A percentile compares a stretch with the other conserved stretches of the same genome.
These are phyloP conservation scores for Tor tambroides DNA, from an alignment of 2,113 vertebrate species.

Conservation along the genomic window DNA sequence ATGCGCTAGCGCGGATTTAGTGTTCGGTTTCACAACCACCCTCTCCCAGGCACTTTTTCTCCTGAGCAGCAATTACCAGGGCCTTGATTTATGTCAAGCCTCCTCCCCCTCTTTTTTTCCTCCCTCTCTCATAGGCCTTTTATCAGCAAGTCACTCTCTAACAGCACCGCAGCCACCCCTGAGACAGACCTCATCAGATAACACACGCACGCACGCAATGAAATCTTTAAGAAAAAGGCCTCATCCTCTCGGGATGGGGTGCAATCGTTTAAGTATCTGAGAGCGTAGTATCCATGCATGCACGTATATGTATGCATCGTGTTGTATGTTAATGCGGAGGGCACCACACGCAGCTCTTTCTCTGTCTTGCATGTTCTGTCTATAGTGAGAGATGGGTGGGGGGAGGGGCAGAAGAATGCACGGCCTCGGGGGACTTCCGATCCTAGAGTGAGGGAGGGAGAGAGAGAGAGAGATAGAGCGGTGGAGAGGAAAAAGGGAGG, in stretches of 20 bases:
- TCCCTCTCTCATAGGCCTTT: conserved; percentile 50
- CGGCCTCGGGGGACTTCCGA: conserved; percentile 49
- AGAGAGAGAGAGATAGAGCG: not conserved
- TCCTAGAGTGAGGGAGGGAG: conserved; percentile 32
- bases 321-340: conserved; percentile 28
- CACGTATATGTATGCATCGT: not conserved
- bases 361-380: conserved; percentile 32
- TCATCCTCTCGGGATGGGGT: conserved; percentile 11
- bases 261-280: conserved; percentile 18
- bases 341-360: conserved; percentile 29
- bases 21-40: conserved; percentile 52
- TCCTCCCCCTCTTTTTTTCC: conserved; percentile 34
- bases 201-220: conserved; percentile 35
- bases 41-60: conserved; percentile 69
- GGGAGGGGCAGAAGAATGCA: conserved; percentile 52
- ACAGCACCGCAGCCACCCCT: conserved; percentile 50
- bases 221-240: conserved; percentile 35
- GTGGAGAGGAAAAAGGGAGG: conserved; percentile 26
- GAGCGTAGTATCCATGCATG: not conserved
- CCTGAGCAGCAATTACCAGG: conserved; percentile 82
- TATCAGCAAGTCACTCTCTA: conserved; percentile 51
- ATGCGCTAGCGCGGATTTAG: conserved; percentile 26
- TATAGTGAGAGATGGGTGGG: conserved; percentile 56
- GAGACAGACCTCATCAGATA: conserved; percentile 41
- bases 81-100: conserved; percentile 84